Conservation (phyloP, 1,140 invertebrate genomes). For the Drosophila azteca region DNA sequence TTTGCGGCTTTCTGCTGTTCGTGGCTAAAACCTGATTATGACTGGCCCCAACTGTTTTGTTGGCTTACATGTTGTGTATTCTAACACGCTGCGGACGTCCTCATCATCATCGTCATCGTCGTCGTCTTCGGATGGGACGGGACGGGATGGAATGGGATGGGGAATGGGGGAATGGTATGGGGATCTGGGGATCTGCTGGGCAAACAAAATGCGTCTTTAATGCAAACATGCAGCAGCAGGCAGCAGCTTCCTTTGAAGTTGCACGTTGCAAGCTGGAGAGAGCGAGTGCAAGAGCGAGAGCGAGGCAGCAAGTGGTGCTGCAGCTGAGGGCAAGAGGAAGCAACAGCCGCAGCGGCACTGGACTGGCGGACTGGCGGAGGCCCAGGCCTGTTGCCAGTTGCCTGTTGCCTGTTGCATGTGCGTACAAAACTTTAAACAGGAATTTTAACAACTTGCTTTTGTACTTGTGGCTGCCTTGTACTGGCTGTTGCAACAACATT, state of each 20-base stretch:
- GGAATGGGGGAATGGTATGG: neutral
- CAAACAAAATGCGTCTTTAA: conserved; percentile 81
- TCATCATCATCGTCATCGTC: conserved; percentile 44
- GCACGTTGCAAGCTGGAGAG: neutral
- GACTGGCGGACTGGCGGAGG: conserved; percentile 4
- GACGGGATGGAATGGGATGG: too few species aligned
- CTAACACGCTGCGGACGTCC: conserved; percentile 78
- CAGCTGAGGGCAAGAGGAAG: conserved; percentile 15
- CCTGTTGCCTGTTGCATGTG: conserved; percentile 67
- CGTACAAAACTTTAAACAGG: conserved; percentile 82
- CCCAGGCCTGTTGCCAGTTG: conserved; percentile 38
- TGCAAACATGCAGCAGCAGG: conserved; percentile 75
- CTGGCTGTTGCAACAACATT: conserved; percentile 50
- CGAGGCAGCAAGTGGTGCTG: neutral
- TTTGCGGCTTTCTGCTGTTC: conserved; percentile 27
- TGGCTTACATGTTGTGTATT: conserved; percentile 75
- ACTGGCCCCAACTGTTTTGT: conserved; percentile 72
- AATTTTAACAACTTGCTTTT: conserved; percentile 82
- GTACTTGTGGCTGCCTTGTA: conserved; percentile 72
- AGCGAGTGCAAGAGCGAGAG: neutral
- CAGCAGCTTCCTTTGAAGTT: conserved; percentile 72
- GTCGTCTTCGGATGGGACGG: conserved; percentile 19
- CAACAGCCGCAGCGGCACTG: neutral
- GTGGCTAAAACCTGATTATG: conserved; percentile 79
- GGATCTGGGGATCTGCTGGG: conserved; percentile 52